Base-by-base conservation (phyloP, 2,888 invertebrate genomes). In the Homarus gammarus region DNA sequence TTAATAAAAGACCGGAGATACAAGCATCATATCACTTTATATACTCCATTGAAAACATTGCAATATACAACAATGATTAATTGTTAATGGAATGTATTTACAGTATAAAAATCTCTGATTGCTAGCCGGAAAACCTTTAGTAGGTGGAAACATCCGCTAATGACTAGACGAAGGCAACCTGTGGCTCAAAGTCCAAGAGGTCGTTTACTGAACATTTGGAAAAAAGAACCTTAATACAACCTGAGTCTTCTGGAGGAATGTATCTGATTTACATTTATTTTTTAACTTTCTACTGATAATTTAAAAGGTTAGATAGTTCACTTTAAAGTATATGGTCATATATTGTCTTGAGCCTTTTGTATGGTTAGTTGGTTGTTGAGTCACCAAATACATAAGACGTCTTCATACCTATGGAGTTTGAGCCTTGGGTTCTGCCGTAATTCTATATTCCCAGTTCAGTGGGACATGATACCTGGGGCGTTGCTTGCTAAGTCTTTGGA, bases 61-160 rank as follows among this genome's bases (percentile, higher is more conserved):
- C 87, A 87, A 87, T 87, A 38, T 87, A 87, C 87, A 87, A 87
- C 87, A 87, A 87, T 87, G 81, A 81, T 73, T 73, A 81, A 73
- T 81, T 61, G 40, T 49, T 87, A 86, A 86, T 81, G 70, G 70
- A 87, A 86, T 87, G 81, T 87, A 87, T 87, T 70, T 87, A 87
- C 87, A 87, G 87, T 87, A 87, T 87, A 81, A 87, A 87, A 87
- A 85, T 56, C 38, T 49, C 61, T 56, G 40, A 36, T 68, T 79
- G 40, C 77, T 64, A 85, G 64, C 77, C 49, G 64, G 81, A 64
- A 81, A 81, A 36, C 38, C 27, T 22, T 72, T 8, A 75, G 5
- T 44, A 75, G 22, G 44, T 64, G 64, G 3, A 27, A 27, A 64
- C 27, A 64, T 75, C 49, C n/a, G 38, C 73, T 38, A 73, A n/a